Base-by-base conservation (phyloP, 2,113 vertebrate species). In the Myrmecophaga tridactyla region DNA sequence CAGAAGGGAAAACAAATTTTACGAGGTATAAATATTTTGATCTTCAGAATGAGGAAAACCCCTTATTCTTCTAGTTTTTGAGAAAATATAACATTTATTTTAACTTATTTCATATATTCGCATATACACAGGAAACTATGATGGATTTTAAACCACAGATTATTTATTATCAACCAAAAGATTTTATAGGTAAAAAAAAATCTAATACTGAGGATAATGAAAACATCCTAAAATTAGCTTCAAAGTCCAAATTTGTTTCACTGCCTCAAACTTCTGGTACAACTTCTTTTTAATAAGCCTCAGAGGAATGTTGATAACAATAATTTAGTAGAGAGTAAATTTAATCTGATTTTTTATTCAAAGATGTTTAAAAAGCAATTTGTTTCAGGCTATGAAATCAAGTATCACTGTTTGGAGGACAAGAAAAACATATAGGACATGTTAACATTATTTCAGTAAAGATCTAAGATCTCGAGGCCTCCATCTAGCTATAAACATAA, bases 351-450 rank as follows among this genome's bases (percentile, higher is more conserved):
- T 95, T 70, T 92, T 51, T 60, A 65, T 89, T 86, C 58, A 70
- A 95, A 89, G 70, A 36, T 36, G 92, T 87, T 92, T 93, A 80
- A 86, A 76, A 91, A 80, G n/a, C 67, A 72, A 87, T 94, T 70
- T 76, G 7, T 18, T 75, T 12, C 34, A 46, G 58, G 63, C 62
- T 92, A 70, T 87, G 75, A 67, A 96, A 86, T 70, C n/a, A n/a
- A n/a, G 10, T 65, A 39, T 69, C 41, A 46, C 72, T 86, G 13
- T 65, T 89, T 43, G 18, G n/a, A 15, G 17, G 46, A 34, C n/a
- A 84, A 36, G 23, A 46, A 76, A 90, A 90, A 12, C 31, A 93
- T 93, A 78, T 92, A 92, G 13, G 56, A 8, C 21, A 69, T 67
- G 80, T 53, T 56, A 88, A 20, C 17, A 93, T 51, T 5, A 62